Percentiles rank a stretch among this genome's conserved stretches.
These are phyloP conservation scores for Xenopus tropicalis DNA, from an alignment of 2,113 vertebrate species.

Conservation along the genomic window DNA sequence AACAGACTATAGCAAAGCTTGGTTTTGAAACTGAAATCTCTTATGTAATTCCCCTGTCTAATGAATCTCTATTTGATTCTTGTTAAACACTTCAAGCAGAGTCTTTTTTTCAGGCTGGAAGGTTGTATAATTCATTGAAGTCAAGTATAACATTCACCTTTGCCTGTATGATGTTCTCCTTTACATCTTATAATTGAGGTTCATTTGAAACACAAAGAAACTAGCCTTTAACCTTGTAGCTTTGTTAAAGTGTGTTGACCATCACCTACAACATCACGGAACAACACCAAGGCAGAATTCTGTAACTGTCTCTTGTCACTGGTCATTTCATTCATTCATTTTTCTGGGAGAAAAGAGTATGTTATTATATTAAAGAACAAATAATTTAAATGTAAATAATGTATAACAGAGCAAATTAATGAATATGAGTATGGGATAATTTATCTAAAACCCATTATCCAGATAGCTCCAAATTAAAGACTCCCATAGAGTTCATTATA, in stretches of 20 bases:
- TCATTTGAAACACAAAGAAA: constrained; percentile 15
- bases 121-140: constrained; percentile 31
- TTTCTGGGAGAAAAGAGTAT: too few relatives aligned
- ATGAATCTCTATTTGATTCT: constrained; percentile 33
- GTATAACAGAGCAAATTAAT: too few relatives aligned
- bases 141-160: constrained; percentile 32
- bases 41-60: constrained; percentile 27
- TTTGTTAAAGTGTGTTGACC: constrained; percentile 27
- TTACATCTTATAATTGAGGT: constrained; percentile 24
- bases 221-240: constrained; percentile 14
- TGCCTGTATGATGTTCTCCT: constrained; percentile 28
- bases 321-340: too few relatives aligned
- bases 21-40: constrained; percentile 27
- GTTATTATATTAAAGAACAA: too few relatives aligned
- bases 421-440: too few relatives aligned
- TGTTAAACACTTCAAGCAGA: constrained; percentile 36
- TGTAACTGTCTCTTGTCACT: too few relatives aligned
- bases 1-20: constrained; percentile 7
- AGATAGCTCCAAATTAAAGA: too few relatives aligned
- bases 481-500: too few relatives aligned
- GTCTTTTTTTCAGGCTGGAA: constrained; percentile 21
- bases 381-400: too few relatives aligned
- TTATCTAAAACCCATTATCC: too few relatives aligned
- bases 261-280: too few relatives aligned
- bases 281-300: too few relatives aligned